Evolutionary conservation across 2,797 vertebrate genomes (phyloP).

Genomic region (Manis crassicaudata): DNA sequence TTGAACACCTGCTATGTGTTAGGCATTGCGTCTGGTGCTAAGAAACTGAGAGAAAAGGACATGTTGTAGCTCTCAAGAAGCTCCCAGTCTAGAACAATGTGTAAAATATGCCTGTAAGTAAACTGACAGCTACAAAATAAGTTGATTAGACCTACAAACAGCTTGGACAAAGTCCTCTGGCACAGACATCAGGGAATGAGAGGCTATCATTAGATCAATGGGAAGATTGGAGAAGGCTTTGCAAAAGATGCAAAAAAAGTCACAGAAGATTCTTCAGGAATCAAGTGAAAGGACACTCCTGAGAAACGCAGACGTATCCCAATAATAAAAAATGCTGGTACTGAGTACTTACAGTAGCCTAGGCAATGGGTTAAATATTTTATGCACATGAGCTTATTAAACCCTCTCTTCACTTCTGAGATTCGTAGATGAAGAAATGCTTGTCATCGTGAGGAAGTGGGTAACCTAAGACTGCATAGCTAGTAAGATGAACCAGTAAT

Average conservation of each 20-base stretch:
- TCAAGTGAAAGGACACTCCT: background rate
- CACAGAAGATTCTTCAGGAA: background rate
- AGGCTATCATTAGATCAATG: background rate
- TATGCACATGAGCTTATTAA: background rate
- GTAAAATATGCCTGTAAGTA: background rate
- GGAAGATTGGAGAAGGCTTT: background rate
- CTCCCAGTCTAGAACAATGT: background rate
- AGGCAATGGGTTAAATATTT: background rate
- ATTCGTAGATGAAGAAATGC: background rate
- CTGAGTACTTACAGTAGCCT: background rate
- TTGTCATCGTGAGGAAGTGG: background rate
- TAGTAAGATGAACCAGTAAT: background rate
- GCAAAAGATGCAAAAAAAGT: background rate
- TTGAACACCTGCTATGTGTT: background rate
- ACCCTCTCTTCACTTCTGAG: background rate
- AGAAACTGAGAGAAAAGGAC: background rate
- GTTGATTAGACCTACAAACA: background rate
- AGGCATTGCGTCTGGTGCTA: background rate
- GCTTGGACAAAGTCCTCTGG: background rate
- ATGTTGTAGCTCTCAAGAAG: background rate
- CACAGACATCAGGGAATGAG: background rate
- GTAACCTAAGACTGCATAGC: background rate
- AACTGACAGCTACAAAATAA: background rate
- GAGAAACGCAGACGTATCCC: background rate
- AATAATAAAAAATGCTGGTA: background rate